Conservation (phyloP, 2,113 vertebrate genomes). For the Mormoops blainvillei region DNA sequence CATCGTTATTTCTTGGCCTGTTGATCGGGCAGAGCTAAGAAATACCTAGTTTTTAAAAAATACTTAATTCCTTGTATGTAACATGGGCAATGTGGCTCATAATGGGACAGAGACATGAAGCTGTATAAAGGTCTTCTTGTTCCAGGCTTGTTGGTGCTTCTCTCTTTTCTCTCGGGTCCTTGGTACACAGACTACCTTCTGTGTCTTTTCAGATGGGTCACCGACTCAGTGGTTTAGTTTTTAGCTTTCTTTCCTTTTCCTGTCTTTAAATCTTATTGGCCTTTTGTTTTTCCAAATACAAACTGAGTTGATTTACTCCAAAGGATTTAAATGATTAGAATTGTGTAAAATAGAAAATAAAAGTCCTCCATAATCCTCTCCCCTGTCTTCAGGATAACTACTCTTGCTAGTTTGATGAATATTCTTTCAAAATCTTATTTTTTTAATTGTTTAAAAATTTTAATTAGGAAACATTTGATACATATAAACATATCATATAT, state of each 20-base stretch:
- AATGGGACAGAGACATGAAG: neutral
- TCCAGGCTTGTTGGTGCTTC: neutral
- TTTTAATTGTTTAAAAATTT: neutral
- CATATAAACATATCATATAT: neutral
- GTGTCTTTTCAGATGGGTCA: neutral
- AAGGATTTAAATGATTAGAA: neutral
- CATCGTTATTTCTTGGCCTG: neutral
- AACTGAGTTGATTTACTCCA: neutral
- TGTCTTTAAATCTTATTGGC: neutral
- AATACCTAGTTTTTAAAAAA: neutral
- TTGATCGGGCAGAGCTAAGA: neutral
- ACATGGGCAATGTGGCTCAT: neutral
- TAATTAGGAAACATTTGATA: neutral
- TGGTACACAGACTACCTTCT: neutral
- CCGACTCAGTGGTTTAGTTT: neutral
- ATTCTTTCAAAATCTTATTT: neutral
- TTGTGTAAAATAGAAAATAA: neutral
- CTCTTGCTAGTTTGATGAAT: neutral
- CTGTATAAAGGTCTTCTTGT: fast-evolving
- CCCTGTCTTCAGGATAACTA: neutral
- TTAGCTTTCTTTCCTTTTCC: neutral
- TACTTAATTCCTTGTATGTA: neutral
- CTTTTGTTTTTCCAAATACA: neutral
- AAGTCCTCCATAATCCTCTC: neutral
- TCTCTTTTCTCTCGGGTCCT: neutral